These are phyloP conservation scores for Crocidura indochinensis DNA, from an alignment of 2,797 vertebrate genomes.

Conservation along the genomic window DNA sequence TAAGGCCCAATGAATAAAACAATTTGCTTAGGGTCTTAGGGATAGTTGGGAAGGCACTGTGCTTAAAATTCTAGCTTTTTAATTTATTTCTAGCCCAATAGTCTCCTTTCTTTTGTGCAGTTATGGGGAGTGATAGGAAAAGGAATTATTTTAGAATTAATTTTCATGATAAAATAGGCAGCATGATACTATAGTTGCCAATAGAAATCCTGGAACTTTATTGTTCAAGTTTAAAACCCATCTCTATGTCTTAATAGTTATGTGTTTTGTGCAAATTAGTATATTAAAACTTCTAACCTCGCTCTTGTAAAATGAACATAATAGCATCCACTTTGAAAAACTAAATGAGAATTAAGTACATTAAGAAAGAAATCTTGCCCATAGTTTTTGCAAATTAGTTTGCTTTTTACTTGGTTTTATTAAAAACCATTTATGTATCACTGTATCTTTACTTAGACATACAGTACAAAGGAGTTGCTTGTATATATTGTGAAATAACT, in stretches of 20 bases:
- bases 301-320: conserved; percentile 36
- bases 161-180: too few relatives aligned
- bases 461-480: neutral
- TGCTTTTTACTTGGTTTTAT: neutral
- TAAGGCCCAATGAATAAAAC: neutral
- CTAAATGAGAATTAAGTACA: neutral
- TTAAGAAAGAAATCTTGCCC: conserved; percentile 33
- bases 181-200: neutral
- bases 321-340: neutral
- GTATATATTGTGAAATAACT: neutral
- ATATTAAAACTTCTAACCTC: conserved; percentile 33
- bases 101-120: neutral
- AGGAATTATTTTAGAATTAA: neutral
- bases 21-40: neutral
- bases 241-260: neutral
- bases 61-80: neutral
- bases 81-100: neutral
- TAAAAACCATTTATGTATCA: neutral
- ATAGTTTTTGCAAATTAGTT: conserved; percentile 9
- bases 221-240: neutral
- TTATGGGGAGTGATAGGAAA: neutral
- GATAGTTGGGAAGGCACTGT: neutral
- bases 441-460: neutral
- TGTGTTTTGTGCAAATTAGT: neutral
- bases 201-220: neutral